These are phyloP conservation scores for Tiliqua scincoides DNA, from an alignment of 2,113 vertebrate species.

Conservation along the genomic window DNA sequence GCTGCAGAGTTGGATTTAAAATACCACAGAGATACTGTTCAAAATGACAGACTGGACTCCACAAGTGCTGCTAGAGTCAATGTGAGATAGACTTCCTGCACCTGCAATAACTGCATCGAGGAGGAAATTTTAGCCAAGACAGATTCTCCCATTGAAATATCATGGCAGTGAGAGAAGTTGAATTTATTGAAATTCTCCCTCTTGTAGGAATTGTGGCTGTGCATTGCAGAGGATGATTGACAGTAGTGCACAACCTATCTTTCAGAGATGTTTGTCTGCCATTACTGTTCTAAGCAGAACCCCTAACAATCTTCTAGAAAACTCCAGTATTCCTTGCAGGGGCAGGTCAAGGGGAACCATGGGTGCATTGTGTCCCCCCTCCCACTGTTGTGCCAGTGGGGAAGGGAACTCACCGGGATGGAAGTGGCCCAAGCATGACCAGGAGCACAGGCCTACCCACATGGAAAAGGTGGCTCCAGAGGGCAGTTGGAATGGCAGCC, in stretches of 20 bases:
- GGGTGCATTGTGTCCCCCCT: too few relatives aligned
- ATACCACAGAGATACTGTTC: background rate
- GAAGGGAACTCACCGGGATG: too few relatives aligned
- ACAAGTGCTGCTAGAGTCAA: background rate
- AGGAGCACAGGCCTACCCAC: too few relatives aligned
- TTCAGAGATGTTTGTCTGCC: background rate
- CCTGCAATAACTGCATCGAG: background rate
- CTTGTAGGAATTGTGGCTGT: too few relatives aligned
- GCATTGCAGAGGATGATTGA: background rate
- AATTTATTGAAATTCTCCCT: background rate
- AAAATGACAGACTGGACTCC: background rate
- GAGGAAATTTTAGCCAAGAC: background rate
- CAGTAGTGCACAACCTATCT: background rate
- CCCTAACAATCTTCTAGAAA: too few relatives aligned
- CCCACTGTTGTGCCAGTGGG: too few relatives aligned
- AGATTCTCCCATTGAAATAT: background rate
- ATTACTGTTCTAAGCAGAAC: too few relatives aligned
- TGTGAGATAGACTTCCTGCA: background rate
- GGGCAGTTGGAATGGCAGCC: too few relatives aligned
- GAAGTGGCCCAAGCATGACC: too few relatives aligned
- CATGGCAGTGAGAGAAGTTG: background rate
- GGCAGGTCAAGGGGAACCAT: too few relatives aligned
- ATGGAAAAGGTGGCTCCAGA: too few relatives aligned
- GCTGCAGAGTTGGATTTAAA: background rate
- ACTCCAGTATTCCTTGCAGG: too few relatives aligned